Base-by-base conservation (phyloP, 1,140 invertebrate species). In the Nephila pilipes region DNA sequence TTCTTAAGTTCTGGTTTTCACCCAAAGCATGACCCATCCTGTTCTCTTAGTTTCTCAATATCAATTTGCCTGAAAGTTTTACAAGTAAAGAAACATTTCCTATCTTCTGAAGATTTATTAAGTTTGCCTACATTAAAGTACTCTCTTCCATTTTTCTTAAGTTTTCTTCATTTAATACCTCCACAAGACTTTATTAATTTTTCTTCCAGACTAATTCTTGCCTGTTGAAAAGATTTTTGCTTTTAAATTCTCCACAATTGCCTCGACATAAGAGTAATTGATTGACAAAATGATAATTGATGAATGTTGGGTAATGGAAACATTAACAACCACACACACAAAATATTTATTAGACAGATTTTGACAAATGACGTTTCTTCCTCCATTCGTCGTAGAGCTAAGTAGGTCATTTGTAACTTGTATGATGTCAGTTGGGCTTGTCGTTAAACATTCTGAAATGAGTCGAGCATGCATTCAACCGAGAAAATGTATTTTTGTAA, bases 301-400 rank as follows among this genome's bases (percentile, higher is more conserved):
- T 75, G 69, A 75, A 75, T 75, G 29, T 75, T 75, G 69, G 69
- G 69, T 75, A 75, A 75, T 75, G 69, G 69, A 75, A 75, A 75
- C 69, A 75, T 75, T 75, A 75, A 75, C 69, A 75, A 75, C 69
- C 69, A 75, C 69, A 75, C 69, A 75, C 18, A 75, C 69, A 75
- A 75, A 75, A 75, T 75, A 75, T 75, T 75, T 75, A 75, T 75
- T 75, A 75, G 69, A 75, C 69, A 75, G 69, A 75, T 36, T 75
- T 75, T 75, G 69, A 75, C 69, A 75, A 75, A 75, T 75, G 69
- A 75, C 18, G 69, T 75, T 75, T 25, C 69, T 75, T 32, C 29
- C 29, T 32, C 69, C 69, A 75, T 75, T 75, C 69, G 69, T 75
- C 69, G 69, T 32, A 75, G 25, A 75, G 69, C 69, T 75, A 75